Conservation (phyloP, 2,113 vertebrate genomes). For the Bubalus kerabau region DNA sequence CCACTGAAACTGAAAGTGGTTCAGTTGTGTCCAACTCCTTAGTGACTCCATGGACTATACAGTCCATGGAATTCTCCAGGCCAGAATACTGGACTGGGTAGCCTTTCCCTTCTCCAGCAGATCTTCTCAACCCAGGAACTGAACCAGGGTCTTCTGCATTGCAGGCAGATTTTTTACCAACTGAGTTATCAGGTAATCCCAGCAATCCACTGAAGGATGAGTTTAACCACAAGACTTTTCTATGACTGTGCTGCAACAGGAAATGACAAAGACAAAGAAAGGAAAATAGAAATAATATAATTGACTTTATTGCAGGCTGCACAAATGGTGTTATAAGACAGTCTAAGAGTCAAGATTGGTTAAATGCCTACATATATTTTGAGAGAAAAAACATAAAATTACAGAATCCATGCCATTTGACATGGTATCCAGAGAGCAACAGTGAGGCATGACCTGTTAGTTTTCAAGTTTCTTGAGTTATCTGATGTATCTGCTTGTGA, state of each 20-base stretch:
- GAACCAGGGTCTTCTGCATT: neutral
- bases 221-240: neutral
- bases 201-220: neutral
- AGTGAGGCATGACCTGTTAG: neutral
- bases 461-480: neutral
- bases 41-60: neutral
- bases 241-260: neutral
- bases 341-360: neutral
- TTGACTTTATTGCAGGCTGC: neutral
- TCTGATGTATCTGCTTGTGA: neutral
- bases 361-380: neutral
- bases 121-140: neutral
- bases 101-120: neutral
- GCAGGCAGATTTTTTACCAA: neutral
- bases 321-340: neutral
- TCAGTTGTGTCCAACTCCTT: neutral
- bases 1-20: neutral
- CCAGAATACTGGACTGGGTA: neutral
- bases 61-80: neutral
- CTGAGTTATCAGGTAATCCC: neutral
- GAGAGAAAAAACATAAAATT: neutral
- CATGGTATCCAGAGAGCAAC: neutral
- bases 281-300: neutral
- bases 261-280: neutral
- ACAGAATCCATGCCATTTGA: neutral